These are phyloP conservation scores for Sprattus sprattus DNA, from an alignment of 2,113 vertebrate genomes.

Conservation along the genomic window DNA sequence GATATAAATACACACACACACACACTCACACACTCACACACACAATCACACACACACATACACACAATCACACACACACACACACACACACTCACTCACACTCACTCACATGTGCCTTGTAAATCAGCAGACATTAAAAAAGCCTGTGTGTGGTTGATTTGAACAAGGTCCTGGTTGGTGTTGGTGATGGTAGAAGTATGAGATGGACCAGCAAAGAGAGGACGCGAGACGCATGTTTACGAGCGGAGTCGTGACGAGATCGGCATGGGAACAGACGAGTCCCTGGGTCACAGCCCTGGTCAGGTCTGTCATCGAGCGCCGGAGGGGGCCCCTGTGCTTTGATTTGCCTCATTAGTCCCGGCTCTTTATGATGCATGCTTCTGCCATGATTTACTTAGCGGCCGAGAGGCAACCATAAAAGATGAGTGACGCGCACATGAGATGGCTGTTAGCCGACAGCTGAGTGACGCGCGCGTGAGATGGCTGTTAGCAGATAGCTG, in stretches of 20 bases:
- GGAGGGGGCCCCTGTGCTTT: constrained; percentile 46
- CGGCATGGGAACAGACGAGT: neutral
- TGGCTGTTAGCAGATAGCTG: no score
- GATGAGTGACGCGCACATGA: constrained; percentile 39
- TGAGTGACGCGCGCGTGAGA: no score
- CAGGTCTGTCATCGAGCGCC: neutral
- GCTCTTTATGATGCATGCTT: constrained; percentile 49
- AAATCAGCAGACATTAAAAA: neutral
- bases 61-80: neutral
- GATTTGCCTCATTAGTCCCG: constrained; percentile 60
- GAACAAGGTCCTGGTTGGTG: neutral
- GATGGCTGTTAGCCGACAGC: constrained; percentile 31
- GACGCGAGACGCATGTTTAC: no score
- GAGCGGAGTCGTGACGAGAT: neutral
- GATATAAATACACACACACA: constrained; percentile 17
- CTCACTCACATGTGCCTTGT: neutral
- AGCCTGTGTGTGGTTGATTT: neutral
- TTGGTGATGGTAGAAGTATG: no score
- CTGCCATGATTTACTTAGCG: constrained; percentile 55
- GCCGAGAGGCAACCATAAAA: constrained; percentile 57
- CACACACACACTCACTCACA: neutral
- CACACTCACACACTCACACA: neutral
- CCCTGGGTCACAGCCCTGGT: neutral
- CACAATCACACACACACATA: neutral
- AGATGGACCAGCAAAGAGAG: no score